phyloP scores from a whole-genome alignment of 2,888 invertebrate genomes.

The Campoplex capitator region DNA sequence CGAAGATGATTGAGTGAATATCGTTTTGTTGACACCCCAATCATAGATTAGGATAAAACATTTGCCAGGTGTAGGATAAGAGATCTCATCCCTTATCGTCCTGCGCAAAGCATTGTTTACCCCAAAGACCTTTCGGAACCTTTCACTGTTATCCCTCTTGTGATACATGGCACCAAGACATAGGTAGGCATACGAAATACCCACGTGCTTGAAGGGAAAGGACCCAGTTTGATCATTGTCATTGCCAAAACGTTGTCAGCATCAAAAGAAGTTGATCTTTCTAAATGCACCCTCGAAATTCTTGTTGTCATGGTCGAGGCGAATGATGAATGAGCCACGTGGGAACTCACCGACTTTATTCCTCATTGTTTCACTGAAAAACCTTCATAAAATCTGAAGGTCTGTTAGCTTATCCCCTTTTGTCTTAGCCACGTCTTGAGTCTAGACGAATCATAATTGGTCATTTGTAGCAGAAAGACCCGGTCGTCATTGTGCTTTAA shows the following conservation, averaged over 20 bases:
- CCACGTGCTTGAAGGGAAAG: slow-evolving; percentile 4
- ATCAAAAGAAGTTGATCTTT: neutral
- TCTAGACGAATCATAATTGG: slow-evolving; percentile 11
- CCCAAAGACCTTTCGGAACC: neutral
- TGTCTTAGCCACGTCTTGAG: neutral
- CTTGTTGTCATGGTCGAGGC: neutral
- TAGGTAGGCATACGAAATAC: neutral
- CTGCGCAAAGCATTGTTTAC: slow-evolving; percentile 8
- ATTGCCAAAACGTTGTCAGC: neutral
- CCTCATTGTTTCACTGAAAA: neutral
- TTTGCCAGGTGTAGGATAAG: neutral
- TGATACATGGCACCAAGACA: neutral
- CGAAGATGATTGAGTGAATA: neutral
- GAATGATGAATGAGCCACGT: slow-evolving; percentile 23
- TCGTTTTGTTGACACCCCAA: neutral
- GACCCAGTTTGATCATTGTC: neutral
- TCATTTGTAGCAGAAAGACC: neutral
- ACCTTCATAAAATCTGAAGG: neutral
- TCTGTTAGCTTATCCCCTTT: neutral
- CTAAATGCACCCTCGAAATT: neutral
- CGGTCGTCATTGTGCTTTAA: slow-evolving; percentile 6
- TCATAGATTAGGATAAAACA: neutral
- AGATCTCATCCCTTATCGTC: neutral
- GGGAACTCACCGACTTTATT: neutral
- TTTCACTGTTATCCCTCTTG: neutral